A percentile compares a stretch with the other conserved stretches of the same genome.
These are phyloP conservation scores for Hemibagrus wyckioides DNA, from an alignment of 2,113 vertebrate species.

Conservation along the genomic window DNA sequence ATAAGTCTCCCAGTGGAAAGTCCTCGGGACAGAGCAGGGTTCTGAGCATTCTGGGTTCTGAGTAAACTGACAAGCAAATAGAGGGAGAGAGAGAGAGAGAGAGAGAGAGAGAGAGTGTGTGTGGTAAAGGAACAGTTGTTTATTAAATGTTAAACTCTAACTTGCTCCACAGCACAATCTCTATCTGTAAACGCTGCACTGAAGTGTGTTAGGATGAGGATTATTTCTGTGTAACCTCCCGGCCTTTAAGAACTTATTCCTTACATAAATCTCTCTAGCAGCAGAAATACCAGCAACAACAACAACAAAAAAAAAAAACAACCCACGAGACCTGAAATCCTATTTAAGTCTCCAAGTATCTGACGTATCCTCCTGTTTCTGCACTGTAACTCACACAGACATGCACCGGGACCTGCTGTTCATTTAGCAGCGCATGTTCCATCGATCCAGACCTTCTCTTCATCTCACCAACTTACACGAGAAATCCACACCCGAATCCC, in stretches of 20 bases:
- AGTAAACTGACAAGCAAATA: neutral
- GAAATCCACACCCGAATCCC: neutral
- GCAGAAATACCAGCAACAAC: no score
- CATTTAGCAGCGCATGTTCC: neutral
- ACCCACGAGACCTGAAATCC: neutral
- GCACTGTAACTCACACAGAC: neutral
- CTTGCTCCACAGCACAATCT: no score
- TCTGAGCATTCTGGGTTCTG: neutral
- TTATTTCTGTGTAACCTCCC: neutral
- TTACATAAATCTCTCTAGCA: neutral
- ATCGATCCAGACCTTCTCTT: neutral
- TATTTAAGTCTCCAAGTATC: neutral
- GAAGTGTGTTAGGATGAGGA: neutral
- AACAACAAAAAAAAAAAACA: no score
- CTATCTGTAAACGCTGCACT: neutral
- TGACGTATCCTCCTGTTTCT: neutral
- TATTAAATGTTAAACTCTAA: no score
- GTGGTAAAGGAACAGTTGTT: neutral
- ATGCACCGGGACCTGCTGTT: neutral
- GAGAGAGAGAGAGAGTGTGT: neutral
- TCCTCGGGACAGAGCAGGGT: neutral
- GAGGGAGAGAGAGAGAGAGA: neutral
- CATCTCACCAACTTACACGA: neutral
- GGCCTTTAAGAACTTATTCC: neutral
- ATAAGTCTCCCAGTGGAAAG: neutral